Conservation (phyloP, 2,797 vertebrate species). For the Heterohyrax brucei region DNA sequence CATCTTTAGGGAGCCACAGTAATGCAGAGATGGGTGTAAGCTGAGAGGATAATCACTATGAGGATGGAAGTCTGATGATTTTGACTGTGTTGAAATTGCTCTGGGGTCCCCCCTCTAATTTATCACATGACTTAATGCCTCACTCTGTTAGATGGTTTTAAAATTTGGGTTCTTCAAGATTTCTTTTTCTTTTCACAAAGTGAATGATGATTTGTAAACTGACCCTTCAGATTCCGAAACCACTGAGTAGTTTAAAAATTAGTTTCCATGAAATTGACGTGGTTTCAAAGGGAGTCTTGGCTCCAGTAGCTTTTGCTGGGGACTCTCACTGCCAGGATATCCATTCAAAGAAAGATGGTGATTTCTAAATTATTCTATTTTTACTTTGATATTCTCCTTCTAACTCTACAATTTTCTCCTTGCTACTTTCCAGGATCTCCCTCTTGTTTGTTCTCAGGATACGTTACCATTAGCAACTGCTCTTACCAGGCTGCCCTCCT, state of each 20-base stretch:
- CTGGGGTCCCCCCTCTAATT: slow-evolving; percentile 82
- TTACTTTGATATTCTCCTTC: slow-evolving; percentile 82
- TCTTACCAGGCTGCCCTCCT: neutral
- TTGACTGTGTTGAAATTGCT: slow-evolving; percentile 82
- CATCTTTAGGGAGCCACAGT: slow-evolving; percentile 85
- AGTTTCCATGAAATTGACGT: slow-evolving; percentile 90
- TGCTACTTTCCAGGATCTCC: neutral
- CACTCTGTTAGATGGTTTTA: slow-evolving; percentile 80
- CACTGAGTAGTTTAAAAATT: slow-evolving; percentile 88
- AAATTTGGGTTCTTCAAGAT: slow-evolving; percentile 76
- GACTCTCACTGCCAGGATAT: slow-evolving; percentile 78
- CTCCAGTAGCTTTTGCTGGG: slow-evolving; percentile 67
- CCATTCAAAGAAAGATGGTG: slow-evolving; percentile 82
- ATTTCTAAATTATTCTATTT: slow-evolving; percentile 88
- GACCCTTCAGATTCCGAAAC: slow-evolving; percentile 89
- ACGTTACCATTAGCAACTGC: slow-evolving; percentile 70
- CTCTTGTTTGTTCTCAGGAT: slow-evolving; percentile 70
- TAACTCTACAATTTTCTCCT: slow-evolving; percentile 78
- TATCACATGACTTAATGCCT: slow-evolving; percentile 84
- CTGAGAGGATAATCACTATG: slow-evolving; percentile 87
- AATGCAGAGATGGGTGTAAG: slow-evolving; percentile 86
- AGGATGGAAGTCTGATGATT: slow-evolving; percentile 60
- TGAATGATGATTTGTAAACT: slow-evolving; percentile 89
- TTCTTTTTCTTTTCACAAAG: slow-evolving; percentile 83
- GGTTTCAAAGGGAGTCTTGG: slow-evolving; percentile 90